These are phyloP conservation scores for Lepidurus couesii DNA, from an alignment of 1,140 invertebrate species.

Conservation along the genomic window DNA sequence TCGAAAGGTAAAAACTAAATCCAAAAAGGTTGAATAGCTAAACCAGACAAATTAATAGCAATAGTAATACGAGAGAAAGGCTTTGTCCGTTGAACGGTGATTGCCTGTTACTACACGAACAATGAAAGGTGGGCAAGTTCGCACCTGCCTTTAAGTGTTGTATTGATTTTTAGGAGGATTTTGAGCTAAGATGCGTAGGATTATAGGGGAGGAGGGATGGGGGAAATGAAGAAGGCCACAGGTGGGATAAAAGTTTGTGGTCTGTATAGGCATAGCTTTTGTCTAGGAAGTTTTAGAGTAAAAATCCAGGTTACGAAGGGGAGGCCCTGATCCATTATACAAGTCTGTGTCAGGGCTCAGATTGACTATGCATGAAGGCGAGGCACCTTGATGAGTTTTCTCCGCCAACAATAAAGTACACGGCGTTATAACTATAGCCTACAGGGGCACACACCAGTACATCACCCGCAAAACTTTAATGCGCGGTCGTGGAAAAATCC, in stretches of 20 bases:
- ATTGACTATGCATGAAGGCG: constrained; percentile 14
- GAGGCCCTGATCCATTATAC: constrained; percentile 21
- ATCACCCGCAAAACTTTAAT: background rate
- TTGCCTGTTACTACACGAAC: too few relatives aligned
- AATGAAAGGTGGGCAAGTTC: background rate
- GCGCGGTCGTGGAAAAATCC: background rate
- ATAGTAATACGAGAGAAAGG: too few relatives aligned
- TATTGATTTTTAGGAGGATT: background rate
- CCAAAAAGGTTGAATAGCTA: too few relatives aligned
- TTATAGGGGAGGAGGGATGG: background rate
- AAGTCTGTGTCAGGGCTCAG: background rate
- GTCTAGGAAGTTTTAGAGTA: background rate
- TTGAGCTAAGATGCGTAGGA: background rate
- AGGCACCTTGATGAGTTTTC: constrained; percentile 10
- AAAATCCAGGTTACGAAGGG: background rate
- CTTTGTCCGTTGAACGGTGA: too few relatives aligned
- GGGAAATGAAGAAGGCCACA: background rate
- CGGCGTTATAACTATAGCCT: constrained; percentile 1
- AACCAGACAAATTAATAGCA: too few relatives aligned
- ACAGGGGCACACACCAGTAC: background rate
- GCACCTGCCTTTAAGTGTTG: background rate
- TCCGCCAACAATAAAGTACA: constrained; percentile 15
- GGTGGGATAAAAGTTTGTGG: background rate
- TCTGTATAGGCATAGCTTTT: background rate
- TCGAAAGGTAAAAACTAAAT: too few relatives aligned